Percentiles rank a stretch among this genome's conserved stretches.
Evolutionary conservation across 2,888 invertebrate genomes (phyloP).

Genomic region (Calliopum simillimum): DNA sequence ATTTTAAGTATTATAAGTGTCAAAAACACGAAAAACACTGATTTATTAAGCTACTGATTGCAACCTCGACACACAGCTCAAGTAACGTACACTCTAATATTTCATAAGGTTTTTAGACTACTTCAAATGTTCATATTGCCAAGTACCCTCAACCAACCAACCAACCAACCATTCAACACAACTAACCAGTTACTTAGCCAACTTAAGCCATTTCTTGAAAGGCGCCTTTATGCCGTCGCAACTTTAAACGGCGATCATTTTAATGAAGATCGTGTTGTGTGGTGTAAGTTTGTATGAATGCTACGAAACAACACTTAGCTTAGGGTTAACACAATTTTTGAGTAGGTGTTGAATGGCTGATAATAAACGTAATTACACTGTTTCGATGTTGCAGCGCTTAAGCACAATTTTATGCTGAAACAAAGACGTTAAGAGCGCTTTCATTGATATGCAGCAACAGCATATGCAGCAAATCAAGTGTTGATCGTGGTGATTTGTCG

Average conservation of each 20-base stretch:
- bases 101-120: no score
- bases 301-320: slow-evolving; percentile 1
- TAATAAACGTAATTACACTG: slow-evolving; percentile 58
- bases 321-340: slow-evolving; percentile 43
- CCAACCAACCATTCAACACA: not conserved
- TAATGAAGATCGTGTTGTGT: slow-evolving; percentile 19
- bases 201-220: not conserved
- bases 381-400: no score
- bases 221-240: slow-evolving; percentile 4
- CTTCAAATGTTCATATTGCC: no score
- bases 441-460: no score
- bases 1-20: no score
- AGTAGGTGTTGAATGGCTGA: slow-evolving; percentile 62
- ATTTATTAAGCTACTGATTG: no score
- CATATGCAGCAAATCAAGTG: no score
- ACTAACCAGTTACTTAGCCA: not conserved
- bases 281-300: not conserved
- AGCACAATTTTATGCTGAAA: no score
- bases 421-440: no score
- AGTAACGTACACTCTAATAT: no score
- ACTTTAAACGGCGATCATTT: slow-evolving; percentile 24
- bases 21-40: no score
- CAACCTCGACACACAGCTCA: no score
- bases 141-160: not conserved
- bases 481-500: not conserved